Evolutionary conservation across 2,888 invertebrate genomes (phyloP), one percentile per base, ranked within the genome.

Genomic region (Eutolmus rufibarbis): DNA sequence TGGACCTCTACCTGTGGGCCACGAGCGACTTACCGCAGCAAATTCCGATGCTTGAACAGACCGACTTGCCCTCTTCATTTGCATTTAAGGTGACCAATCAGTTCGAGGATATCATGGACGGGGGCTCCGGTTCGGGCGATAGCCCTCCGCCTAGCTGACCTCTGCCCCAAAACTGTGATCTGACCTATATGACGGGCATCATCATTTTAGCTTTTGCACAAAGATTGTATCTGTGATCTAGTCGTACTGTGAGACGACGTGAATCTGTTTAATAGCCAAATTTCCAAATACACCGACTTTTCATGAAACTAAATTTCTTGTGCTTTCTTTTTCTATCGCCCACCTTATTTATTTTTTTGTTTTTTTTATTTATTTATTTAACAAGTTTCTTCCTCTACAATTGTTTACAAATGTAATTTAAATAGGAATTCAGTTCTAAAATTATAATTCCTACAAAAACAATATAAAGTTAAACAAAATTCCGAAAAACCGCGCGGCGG

Each of bases 1-100:
- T 98, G 43, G 97, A 98, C 92, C 94, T 97, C 81, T 98, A 97
- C 91, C 92, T 98, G 12, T 96, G 96, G 96, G 96, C 97, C 0
- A 96, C 96, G 0, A 95, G 95, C 89, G 96, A 96, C 91, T 95
- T 95, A 56, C 94, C 95, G 0, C 94, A 95, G 90, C 94, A 95
- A 92, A 94, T 95, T 88, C 95, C 95, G 0, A 95, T 95, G 89
- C 93, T 95, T n/a, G 94, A 92, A 81, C 92, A 92, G 89, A 91
- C 91, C 16, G 91, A 90, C 7, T 9, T 66, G 3, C 76, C 87
- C 46, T 86, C 87, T 34, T 57, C 87, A 16, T 87, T 86, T 56
- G 86, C 87, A 74, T 79, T 86, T n/a, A 87, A 81, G 76, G 51
- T 86, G 31, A 28, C 85, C 51, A 57, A 74, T 9, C 74, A 86